These are phyloP conservation scores for Neoniphon sammara DNA, from an alignment of 2,797 vertebrate species.

Conservation along the genomic window DNA sequence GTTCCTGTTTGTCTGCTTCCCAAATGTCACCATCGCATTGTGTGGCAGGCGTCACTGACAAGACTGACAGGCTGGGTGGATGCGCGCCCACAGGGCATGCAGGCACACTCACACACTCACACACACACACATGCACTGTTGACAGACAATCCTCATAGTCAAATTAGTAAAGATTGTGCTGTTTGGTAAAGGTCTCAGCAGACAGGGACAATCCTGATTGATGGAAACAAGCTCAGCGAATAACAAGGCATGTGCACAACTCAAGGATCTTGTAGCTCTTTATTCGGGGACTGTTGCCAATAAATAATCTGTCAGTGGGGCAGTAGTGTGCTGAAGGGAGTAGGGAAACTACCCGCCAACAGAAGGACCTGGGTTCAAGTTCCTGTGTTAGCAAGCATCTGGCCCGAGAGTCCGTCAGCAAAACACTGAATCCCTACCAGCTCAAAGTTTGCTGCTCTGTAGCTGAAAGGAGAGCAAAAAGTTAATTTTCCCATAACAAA, in stretches of 20 bases:
- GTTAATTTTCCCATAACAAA: too few species aligned
- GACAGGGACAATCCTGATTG: slow-evolving; percentile 49
- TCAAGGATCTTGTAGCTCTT: slow-evolving; percentile 49
- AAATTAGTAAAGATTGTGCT: slow-evolving; percentile 73
- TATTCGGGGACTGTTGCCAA: slow-evolving; percentile 38
- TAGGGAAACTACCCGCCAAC: slow-evolving; percentile 2
- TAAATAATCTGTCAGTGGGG: slow-evolving; percentile 43
- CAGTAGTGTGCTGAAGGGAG: slow-evolving; percentile 38
- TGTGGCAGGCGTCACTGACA: slow-evolving; percentile 56
- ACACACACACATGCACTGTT: slow-evolving; percentile 20
- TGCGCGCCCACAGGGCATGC: slow-evolving; percentile 48
- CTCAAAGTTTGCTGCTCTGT: not conserved
- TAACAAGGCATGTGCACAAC: slow-evolving; percentile 50
- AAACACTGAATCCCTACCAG: not conserved
- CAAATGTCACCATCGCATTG: slow-evolving; percentile 69
- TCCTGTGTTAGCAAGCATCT: not conserved
- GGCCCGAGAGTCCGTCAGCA: not conserved
- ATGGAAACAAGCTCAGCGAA: slow-evolving; percentile 46
- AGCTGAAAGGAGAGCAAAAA: not conserved
- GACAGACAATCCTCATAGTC: slow-evolving; percentile 61
- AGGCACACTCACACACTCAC: slow-evolving; percentile 40
- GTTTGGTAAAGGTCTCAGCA: slow-evolving; percentile 63
- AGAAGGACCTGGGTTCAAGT: not conserved
- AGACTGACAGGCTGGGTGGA: slow-evolving; percentile 56
- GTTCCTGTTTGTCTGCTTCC: slow-evolving; percentile 54